phyloP scores from a whole-genome alignment of 2,888 invertebrate genomes.

The Laothoe populi region DNA sequence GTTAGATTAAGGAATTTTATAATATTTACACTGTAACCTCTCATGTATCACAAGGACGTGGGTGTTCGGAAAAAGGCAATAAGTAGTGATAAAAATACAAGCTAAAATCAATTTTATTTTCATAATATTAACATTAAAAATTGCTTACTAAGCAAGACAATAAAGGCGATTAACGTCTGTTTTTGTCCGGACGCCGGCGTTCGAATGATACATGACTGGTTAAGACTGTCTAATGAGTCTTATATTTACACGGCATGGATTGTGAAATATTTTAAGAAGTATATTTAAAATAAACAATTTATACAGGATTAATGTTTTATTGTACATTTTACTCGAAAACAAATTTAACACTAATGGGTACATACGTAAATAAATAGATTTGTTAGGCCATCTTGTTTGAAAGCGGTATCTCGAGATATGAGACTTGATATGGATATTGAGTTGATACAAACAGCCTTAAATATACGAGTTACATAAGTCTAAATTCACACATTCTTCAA shows the following conservation, averaged over 20 bases:
- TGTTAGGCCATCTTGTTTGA: slow-evolving; percentile 32
- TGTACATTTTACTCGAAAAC: slow-evolving; percentile 18
- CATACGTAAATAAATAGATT: slow-evolving; percentile 33
- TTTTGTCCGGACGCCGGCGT: no score
- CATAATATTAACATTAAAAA: no score
- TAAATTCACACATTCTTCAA: background rate
- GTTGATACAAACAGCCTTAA: slow-evolving; percentile 6
- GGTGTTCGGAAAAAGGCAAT: no score
- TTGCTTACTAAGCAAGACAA: no score
- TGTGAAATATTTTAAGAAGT: slow-evolving; percentile 40
- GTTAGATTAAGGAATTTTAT: slow-evolving; percentile 51
- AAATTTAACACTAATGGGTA: slow-evolving; percentile 33
- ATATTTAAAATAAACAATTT: slow-evolving; percentile 43
- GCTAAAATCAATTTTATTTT: no score
- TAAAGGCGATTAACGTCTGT: no score
- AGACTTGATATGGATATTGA: slow-evolving; percentile 32
- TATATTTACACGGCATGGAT: slow-evolving; percentile 41
- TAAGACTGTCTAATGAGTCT: slow-evolving; percentile 58
- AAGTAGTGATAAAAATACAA: no score
- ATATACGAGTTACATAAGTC: background rate
- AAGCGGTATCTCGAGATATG: slow-evolving; percentile 40
- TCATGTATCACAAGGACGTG: no score
- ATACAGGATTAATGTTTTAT: slow-evolving; percentile 37
- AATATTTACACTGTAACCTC: slow-evolving; percentile 49
- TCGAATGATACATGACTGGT: no score